Conservation (phyloP, 2,888 invertebrate species). For the Tridacna gigas region DNA sequence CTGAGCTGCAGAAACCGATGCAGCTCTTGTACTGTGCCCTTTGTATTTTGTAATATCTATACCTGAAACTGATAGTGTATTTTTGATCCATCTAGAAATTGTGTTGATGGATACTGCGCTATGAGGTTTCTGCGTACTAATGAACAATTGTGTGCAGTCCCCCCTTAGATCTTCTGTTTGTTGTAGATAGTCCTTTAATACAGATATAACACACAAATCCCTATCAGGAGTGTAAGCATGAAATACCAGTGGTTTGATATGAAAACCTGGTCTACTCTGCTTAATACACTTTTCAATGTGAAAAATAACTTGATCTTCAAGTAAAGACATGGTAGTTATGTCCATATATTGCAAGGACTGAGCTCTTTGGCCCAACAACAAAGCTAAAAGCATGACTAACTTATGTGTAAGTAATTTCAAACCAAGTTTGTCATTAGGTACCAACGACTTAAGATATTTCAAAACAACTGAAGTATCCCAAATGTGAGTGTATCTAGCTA, state of each 20-base stretch:
- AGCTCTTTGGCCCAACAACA: neutral
- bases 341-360: neutral
- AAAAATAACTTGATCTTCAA: neutral
- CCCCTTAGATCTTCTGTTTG: neutral
- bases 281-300: neutral
- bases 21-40: neutral
- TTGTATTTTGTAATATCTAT: constrained; percentile 1
- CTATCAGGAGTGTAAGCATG: neutral
- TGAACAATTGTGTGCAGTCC: neutral
- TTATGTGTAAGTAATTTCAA: constrained; percentile 10
- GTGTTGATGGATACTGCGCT: neutral
- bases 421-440: neutral
- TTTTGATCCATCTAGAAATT: constrained; percentile 1
- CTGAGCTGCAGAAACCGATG: neutral
- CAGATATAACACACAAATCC: neutral
- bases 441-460: neutral
- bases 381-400: constrained; percentile 12
- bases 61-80: neutral
- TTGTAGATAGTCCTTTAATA: neutral
- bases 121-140: neutral
- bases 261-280: neutral
- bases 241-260: neutral
- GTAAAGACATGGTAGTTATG: neutral
- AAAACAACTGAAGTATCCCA: constrained; percentile 20
- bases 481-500: neutral